phyloP scores from a whole-genome alignment of 2,888 invertebrate genomes.

The Archips xylosteana region DNA sequence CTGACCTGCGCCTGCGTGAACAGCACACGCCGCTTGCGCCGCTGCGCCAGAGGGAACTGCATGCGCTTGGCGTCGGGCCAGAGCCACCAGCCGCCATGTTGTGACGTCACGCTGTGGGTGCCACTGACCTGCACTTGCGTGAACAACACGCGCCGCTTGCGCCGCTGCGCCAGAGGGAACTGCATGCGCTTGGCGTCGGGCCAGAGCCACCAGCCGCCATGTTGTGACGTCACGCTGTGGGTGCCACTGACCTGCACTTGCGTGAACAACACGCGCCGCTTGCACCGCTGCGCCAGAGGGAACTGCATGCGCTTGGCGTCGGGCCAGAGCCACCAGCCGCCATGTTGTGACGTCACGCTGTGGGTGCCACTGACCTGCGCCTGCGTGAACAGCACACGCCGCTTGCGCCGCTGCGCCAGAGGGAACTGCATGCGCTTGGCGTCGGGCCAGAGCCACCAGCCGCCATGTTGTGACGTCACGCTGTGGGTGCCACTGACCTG shows the following conservation, averaged over 20 bases:
- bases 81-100: conserved; percentile 95
- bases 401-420: conserved; percentile 96
- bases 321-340: too few relatives aligned
- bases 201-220: conserved; percentile 94
- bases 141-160: conserved; percentile 98
- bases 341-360: too few relatives aligned
- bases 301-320: too few relatives aligned
- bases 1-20: conserved; percentile 98
- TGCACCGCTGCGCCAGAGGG: too few relatives aligned
- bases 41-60: conserved; percentile 98
- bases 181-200: conserved; percentile 95
- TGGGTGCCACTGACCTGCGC: conserved; percentile 90
- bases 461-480: conserved; percentile 92
- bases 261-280: too few relatives aligned
- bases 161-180: conserved; percentile 97
- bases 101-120: conserved; percentile 80
- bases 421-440: conserved; percentile 97
- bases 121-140: conserved; percentile 96
- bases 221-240: conserved; percentile 88
- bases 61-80: conserved; percentile 94
- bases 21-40: conserved; percentile 96
- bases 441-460: conserved; percentile 93
- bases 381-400: conserved; percentile 98
- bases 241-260: too few relatives aligned
- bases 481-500: conserved; percentile 87